Evolutionary conservation across 2,113 vertebrate species (phyloP).

Genomic region (Taurulus bubalis): DNA sequence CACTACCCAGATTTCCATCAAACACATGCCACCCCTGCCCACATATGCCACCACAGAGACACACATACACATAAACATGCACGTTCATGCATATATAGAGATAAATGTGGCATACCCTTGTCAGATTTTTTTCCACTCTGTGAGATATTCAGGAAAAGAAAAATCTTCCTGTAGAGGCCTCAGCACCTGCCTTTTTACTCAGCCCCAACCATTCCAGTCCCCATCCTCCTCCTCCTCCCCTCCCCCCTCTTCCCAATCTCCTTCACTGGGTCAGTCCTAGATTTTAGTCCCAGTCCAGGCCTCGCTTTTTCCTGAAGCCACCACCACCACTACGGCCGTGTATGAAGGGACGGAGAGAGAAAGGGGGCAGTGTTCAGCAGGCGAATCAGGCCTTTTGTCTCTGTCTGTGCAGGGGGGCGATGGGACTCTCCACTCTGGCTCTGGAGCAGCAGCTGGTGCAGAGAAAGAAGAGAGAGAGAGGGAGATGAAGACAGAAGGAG

Average conservation of each 20-base stretch:
- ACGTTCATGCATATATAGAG: slow-evolving; percentile 70
- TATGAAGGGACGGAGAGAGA: slow-evolving; percentile 69
- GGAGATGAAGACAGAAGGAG: slow-evolving; percentile 46
- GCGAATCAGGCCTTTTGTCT: slow-evolving; percentile 85
- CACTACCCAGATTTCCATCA: slow-evolving; percentile 20
- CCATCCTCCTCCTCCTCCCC: slow-evolving; percentile 57
- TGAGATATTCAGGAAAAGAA: slow-evolving; percentile 60
- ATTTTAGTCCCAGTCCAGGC: slow-evolving; percentile 74
- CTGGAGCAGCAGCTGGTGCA: slow-evolving; percentile 78
- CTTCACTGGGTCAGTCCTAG: slow-evolving; percentile 72
- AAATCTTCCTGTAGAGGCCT: slow-evolving; percentile 77
- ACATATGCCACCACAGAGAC: slow-evolving; percentile 45
- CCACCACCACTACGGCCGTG: slow-evolving; percentile 47
- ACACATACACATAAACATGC: slow-evolving; percentile 59
- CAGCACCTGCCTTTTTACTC: slow-evolving; percentile 75
- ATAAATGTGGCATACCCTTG: slow-evolving; percentile 78
- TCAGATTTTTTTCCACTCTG: slow-evolving; percentile 67
- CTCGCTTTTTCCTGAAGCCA: slow-evolving; percentile 63
- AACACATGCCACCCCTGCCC: slow-evolving; percentile 43
- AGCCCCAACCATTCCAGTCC: slow-evolving; percentile 64
- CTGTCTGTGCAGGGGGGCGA: slow-evolving; percentile 70
- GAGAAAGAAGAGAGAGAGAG: slow-evolving; percentile 66
- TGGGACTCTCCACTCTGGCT: slow-evolving; percentile 77
- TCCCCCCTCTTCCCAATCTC: slow-evolving; percentile 52
- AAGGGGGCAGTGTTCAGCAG: slow-evolving; percentile 82